Evolutionary conservation across 2,113 vertebrate genomes (phyloP).

Genomic region (Percopsis transmontana): DNA sequence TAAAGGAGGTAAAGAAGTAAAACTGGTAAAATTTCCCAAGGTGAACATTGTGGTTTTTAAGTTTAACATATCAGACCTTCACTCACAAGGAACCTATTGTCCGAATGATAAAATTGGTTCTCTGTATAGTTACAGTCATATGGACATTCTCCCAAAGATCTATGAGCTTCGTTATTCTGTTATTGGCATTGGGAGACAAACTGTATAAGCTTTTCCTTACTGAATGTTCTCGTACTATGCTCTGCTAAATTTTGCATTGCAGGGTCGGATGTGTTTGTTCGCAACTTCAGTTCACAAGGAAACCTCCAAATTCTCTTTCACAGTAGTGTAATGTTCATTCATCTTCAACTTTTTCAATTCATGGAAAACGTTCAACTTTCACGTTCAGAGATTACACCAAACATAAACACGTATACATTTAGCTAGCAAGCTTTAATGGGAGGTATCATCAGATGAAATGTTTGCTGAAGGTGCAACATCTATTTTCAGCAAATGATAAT

Average conservation of each 20-base stretch:
- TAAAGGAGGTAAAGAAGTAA: no score
- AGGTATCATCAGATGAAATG: conserved; percentile 46
- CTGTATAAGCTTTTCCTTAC: conserved; percentile 13
- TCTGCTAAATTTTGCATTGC: neutral
- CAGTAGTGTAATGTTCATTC: conserved; percentile 21
- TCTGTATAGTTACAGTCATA: conserved; percentile 19
- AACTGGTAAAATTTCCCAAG: neutral
- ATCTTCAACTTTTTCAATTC: conserved; percentile 25
- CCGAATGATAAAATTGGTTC: conserved; percentile 30
- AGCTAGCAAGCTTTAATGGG: conserved; percentile 48
- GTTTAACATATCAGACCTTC: conserved; percentile 7
- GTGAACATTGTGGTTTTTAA: neutral
- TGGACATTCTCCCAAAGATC: conserved; percentile 21
- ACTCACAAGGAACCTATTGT: conserved; percentile 1
- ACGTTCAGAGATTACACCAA: conserved; percentile 8
- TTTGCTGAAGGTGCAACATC: conserved; percentile 43
- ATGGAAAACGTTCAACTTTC: neutral
- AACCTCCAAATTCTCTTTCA: conserved; percentile 50
- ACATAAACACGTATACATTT: conserved; percentile 19
- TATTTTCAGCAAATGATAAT: conserved; percentile 42
- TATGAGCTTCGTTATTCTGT: conserved; percentile 28
- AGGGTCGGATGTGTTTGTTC: conserved; percentile 44
- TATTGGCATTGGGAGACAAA: conserved; percentile 13
- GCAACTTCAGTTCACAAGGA: conserved; percentile 26
- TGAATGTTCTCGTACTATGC: conserved; percentile 1